Evolutionary conservation across 2,797 vertebrate genomes (phyloP).

Genomic region (Austrolebias charrua): DNA sequence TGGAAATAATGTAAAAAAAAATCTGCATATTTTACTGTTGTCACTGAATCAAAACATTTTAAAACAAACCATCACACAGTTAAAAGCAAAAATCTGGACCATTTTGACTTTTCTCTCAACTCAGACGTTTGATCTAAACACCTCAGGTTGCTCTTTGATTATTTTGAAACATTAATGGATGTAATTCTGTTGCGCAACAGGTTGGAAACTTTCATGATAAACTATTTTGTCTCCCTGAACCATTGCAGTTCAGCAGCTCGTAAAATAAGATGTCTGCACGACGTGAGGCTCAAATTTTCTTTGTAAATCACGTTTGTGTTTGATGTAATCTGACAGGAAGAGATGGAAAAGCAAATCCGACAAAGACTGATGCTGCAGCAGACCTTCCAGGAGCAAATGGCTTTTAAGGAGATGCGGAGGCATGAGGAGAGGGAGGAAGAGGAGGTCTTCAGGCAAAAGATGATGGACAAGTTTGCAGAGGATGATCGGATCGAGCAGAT

Average conservation of each 20-base stretch:
- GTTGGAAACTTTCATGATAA: no score
- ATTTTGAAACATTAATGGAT: no score
- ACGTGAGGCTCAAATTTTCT: background rate
- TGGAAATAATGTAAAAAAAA: no score
- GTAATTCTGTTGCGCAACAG: no score
- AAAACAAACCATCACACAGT: no score
- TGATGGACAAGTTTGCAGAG: conserved; percentile 89
- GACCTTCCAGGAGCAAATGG: conserved; percentile 83
- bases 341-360: conserved; percentile 86
- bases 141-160: no score
- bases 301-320: background rate
- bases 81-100: no score
- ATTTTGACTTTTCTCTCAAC: no score
- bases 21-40: no score
- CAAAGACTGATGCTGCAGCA: conserved; percentile 84
- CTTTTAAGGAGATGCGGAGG: conserved; percentile 79
- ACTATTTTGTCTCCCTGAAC: no score
- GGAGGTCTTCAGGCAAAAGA: conserved; percentile 47
- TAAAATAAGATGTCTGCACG: background rate
- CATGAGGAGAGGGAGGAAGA: conserved; percentile 86
- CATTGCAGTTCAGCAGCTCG: background rate
- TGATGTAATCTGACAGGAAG: conserved; percentile 75
- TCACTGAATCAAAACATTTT: background rate
- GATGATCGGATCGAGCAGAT: conserved; percentile 91
- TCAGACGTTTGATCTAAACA: no score